phyloP scores from a whole-genome alignment of 2,797 vertebrate species.

The Odontamblyopus lacepedii region DNA sequence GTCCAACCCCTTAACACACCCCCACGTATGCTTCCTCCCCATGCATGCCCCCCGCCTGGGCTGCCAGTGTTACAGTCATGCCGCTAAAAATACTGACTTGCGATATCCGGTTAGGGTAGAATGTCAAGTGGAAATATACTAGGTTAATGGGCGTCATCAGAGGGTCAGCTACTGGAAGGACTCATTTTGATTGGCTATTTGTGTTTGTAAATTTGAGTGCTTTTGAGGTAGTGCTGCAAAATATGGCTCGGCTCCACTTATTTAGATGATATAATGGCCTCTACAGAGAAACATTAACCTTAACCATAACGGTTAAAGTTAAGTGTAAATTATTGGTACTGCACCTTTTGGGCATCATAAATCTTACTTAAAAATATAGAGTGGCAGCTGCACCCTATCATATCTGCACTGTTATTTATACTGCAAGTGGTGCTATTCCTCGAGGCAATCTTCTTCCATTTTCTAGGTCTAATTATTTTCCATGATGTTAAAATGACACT shows the following conservation, averaged over 20 bases:
- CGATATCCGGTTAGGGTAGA: not conserved
- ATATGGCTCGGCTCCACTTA: too few species aligned
- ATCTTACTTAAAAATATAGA: not conserved
- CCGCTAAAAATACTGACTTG: not conserved
- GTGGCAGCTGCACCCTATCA: conserved; percentile 4
- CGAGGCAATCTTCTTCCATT: not conserved
- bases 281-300: too few species aligned
- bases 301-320: not conserved
- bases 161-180: not conserved
- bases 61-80: not conserved
- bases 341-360: not conserved
- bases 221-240: not conserved
- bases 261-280: too few species aligned
- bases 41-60: not conserved
- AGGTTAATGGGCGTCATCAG: not conserved
- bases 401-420: not conserved
- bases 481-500: not conserved
- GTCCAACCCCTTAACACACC: not conserved
- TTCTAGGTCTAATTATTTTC: not conserved
- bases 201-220: not conserved
- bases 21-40: not conserved
- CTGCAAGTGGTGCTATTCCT: not conserved
- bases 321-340: not conserved
- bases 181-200: not conserved
- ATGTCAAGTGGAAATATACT: conserved; percentile 10